Evolutionary conservation across 2,113 vertebrate species (phyloP).

Genomic region (Percina caprodes): DNA sequence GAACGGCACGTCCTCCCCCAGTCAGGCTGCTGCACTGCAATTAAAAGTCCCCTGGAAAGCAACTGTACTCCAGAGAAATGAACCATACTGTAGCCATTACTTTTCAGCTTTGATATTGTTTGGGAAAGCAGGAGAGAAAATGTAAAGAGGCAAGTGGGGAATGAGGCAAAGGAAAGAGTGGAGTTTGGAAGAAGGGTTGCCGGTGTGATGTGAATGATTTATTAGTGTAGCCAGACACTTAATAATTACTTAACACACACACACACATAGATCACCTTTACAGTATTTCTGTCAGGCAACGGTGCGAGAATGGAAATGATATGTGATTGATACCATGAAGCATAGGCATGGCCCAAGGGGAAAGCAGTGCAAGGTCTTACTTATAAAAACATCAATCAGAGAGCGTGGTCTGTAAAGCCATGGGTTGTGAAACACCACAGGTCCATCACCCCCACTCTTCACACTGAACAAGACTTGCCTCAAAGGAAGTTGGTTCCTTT

Average conservation of each 20-base stretch:
- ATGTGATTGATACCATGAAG: conserved; percentile 86
- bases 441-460: conserved; percentile 55
- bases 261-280: conserved; percentile 85
- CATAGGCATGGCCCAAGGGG: conserved; percentile 72
- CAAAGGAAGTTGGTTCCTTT: conserved; percentile 50
- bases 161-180: conserved; percentile 37
- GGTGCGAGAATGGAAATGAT: conserved; percentile 84
- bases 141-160: conserved; percentile 38
- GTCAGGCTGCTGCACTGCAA: conserved; percentile 51
- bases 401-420: conserved; percentile 69
- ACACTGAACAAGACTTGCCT: conserved; percentile 56
- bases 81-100: not conserved
- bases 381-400: conserved; percentile 87
- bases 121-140: conserved; percentile 40
- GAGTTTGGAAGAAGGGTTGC: conserved; percentile 42
- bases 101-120: conserved; percentile 46
- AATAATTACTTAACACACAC: conserved; percentile 87
- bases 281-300: conserved; percentile 85
- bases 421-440: conserved; percentile 65
- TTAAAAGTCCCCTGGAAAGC: conserved; percentile 55
- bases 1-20: conserved; percentile 31
- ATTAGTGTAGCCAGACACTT: conserved; percentile 81
- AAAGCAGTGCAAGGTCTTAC: conserved; percentile 84
- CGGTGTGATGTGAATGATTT: conserved; percentile 79
- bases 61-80: conserved; percentile 29